phyloP scores from a whole-genome alignment of 2,113 vertebrate species.

The Oncorhynchus keta region DNA sequence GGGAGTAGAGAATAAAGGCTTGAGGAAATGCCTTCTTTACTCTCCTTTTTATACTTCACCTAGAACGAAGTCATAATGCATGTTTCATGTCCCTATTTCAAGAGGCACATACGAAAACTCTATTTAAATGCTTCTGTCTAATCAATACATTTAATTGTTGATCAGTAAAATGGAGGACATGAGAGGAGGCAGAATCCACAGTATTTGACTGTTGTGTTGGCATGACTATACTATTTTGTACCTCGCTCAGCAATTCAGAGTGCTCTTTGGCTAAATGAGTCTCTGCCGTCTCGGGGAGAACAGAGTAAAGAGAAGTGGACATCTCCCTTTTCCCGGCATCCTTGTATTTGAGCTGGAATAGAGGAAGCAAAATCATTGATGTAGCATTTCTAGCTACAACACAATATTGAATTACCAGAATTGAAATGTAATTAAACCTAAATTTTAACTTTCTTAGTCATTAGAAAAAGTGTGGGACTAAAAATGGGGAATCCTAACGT shows the following conservation, averaged over 20 bases:
- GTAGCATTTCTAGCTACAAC: neutral
- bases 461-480: neutral
- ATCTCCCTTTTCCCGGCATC: conserved; percentile 39
- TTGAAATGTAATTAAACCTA: neutral
- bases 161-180: neutral
- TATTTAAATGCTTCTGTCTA: neutral
- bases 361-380: neutral
- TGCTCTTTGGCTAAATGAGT: conserved; percentile 57
- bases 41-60: conserved; percentile 36
- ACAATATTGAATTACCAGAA: neutral
- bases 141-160: neutral
- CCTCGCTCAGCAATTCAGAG: conserved; percentile 70
- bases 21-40: conserved; percentile 30
- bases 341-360: conserved; percentile 58
- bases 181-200: neutral
- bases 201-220: neutral
- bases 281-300: conserved; percentile 62
- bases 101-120: neutral
- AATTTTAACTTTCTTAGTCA: neutral
- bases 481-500: neutral
- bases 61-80: conserved; percentile 6
- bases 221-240: conserved; percentile 42
- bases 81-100: neutral
- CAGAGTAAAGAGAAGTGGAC: conserved; percentile 42
- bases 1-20: conserved; percentile 39